These are phyloP conservation scores for Azorinus chamasolen DNA, from an alignment of 2,888 invertebrate genomes.

Conservation along the genomic window DNA sequence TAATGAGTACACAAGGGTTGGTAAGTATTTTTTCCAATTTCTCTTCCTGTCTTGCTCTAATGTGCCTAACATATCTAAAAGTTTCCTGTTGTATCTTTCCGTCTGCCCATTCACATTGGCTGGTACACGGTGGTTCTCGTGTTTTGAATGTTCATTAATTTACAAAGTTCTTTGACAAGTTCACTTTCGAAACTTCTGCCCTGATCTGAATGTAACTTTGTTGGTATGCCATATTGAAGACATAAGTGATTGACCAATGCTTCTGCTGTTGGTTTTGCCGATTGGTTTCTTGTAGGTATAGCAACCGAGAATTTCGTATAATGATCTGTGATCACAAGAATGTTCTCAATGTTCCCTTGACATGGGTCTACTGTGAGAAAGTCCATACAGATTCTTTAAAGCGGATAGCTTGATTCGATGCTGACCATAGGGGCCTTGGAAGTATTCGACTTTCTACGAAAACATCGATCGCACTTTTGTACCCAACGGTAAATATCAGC, in stretches of 20 bases:
- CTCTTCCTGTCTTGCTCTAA: constrained; percentile 41
- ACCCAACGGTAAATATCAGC: constrained; percentile 15
- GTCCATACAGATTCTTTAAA: constrained; percentile 38
- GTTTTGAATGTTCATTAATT: no score
- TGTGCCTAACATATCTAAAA: constrained; percentile 39
- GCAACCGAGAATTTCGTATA: constrained; percentile 40
- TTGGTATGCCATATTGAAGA: constrained; percentile 44
- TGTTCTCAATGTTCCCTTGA: no score
- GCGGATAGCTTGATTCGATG: constrained; percentile 24
- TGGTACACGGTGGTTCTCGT: no score
- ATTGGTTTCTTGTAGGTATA: constrained; percentile 42
- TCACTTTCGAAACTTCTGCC: constrained; percentile 54
- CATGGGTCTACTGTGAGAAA: constrained; percentile 39
- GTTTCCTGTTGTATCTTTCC: constrained; percentile 52
- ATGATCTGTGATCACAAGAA: no score
- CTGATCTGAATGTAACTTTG: no score
- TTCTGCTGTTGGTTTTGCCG: constrained; percentile 47
- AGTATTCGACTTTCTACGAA: constrained; percentile 15
- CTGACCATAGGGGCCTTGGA: constrained; percentile 24
- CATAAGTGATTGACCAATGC: constrained; percentile 37
- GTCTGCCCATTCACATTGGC: no score
- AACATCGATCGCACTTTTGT: constrained; percentile 21
- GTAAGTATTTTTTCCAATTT: constrained; percentile 45
- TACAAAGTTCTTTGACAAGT: no score
- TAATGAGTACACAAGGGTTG: constrained; percentile 35